A percentile compares a stretch with the other conserved stretches of the same genome.
phyloP scores from a whole-genome alignment of 2,888 invertebrate genomes.

The Caenorhabditis macrosperma region DNA sequence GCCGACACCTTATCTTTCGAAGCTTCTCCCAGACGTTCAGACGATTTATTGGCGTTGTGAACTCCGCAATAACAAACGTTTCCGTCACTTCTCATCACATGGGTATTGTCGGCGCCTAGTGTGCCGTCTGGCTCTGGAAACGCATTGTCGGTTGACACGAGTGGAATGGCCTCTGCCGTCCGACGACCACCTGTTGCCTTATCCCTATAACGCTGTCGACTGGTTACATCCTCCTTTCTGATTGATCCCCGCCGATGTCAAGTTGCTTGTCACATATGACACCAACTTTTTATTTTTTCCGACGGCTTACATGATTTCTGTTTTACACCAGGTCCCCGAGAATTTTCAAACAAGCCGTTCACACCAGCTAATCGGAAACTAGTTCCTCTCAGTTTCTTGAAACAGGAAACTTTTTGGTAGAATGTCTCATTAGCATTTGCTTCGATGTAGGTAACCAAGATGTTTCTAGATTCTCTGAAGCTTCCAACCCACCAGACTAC shows the following conservation, averaged over 20 bases:
- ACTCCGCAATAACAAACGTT: constrained; percentile 39
- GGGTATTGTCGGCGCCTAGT: constrained; percentile 10
- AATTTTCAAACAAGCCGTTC: not conserved
- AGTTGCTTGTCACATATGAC: constrained; percentile 52
- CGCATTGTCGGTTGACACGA: constrained; percentile 46
- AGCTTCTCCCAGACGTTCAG: constrained; percentile 19
- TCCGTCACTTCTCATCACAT: constrained; percentile 44
- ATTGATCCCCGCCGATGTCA: constrained; percentile 44
- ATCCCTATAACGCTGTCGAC: constrained; percentile 38
- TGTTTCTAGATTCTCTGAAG: not conserved
- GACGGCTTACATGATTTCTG: constrained; percentile 13
- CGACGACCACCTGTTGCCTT: constrained; percentile 46
- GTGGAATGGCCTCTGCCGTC: constrained; percentile 8
- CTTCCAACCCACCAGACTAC: not conserved
- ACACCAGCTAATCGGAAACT: not conserved
- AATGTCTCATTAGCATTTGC: too few relatives aligned
- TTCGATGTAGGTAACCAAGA: too few relatives aligned
- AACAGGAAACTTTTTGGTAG: not conserved
- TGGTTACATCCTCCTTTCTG: constrained; percentile 51
- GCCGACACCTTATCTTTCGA: not conserved
- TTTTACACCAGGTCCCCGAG: not conserved
- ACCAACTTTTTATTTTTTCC: constrained; percentile 35
- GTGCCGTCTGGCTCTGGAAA: constrained; percentile 25
- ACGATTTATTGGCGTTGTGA: constrained; percentile 27
- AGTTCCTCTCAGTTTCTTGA: too few relatives aligned